These are phyloP conservation scores for Anguilla japonica DNA, from an alignment of 2,113 vertebrate species.

Conservation along the genomic window DNA sequence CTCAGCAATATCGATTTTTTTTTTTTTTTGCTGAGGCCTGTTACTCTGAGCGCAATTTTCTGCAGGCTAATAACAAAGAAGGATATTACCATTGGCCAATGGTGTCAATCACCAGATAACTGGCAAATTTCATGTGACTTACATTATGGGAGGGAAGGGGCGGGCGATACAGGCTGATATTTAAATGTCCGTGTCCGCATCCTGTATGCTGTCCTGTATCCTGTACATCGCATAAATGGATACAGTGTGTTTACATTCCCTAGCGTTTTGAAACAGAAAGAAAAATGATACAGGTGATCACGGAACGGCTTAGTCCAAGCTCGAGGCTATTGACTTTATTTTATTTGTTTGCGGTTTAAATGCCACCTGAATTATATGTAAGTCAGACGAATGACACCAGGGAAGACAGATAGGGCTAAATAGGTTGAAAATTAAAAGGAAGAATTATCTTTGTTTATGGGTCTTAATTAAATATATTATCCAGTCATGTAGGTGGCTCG, in stretches of 20 bases:
- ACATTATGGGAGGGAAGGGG: background rate
- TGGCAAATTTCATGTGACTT: background rate
- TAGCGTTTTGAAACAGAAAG: slow-evolving; percentile 9
- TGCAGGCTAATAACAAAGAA: background rate
- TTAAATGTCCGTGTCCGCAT: slow-evolving; percentile 41
- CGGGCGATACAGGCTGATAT: slow-evolving; percentile 35
- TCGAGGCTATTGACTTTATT: slow-evolving; percentile 27
- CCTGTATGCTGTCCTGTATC: slow-evolving; percentile 42
- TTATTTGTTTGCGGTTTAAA: slow-evolving; percentile 17
- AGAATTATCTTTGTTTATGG: background rate
- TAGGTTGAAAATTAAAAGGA: background rate
- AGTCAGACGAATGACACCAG: background rate
- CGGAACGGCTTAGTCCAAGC: slow-evolving; percentile 1
- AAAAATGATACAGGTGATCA: background rate
- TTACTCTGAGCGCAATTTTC: background rate
- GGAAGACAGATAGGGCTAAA: background rate
- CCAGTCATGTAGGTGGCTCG: too few species aligned
- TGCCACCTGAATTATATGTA: background rate
- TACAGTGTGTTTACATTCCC: slow-evolving; percentile 44
- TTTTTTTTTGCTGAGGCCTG: too few species aligned
- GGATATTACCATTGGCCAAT: background rate
- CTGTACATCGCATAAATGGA: slow-evolving; percentile 40
- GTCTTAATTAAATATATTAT: background rate
- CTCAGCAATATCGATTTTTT: too few species aligned
- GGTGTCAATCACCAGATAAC: background rate